Conservation (phyloP, 2,888 invertebrate genomes). For the Hydrotaea diabolus region DNA sequence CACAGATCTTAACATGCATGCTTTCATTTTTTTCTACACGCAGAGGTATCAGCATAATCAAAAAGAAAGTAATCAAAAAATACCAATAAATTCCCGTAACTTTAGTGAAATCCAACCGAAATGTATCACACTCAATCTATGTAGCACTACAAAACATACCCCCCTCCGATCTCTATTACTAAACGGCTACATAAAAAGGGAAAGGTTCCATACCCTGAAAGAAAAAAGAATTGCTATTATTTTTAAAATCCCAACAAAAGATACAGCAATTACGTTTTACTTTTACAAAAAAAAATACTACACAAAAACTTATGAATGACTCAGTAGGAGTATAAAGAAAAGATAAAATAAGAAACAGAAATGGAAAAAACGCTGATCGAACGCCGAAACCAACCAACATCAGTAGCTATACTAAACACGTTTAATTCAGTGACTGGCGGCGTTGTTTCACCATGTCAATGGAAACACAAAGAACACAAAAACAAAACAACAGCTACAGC, state of each 20-base stretch:
- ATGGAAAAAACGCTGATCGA: neutral
- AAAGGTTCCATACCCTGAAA: conserved; percentile 17
- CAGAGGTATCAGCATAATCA: neutral
- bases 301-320: conserved; percentile 13
- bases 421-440: neutral
- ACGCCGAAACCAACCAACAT: neutral
- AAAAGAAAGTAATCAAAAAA: conserved; percentile 14
- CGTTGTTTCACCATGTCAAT: neutral
- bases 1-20: neutral
- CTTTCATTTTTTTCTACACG: neutral
- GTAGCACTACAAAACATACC: neutral
- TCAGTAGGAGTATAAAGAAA: conserved; percentile 7
- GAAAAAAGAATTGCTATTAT: neutral
- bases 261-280: conserved; percentile 1
- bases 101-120: neutral
- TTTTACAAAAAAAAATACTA: neutral
- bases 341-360: neutral
- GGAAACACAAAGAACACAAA: neutral
- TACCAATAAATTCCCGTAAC: neutral
- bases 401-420: neutral
- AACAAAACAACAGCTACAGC: neutral
- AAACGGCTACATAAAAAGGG: conserved; percentile 19
- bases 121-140: neutral
- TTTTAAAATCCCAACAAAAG: conserved; percentile 2
- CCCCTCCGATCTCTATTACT: neutral